A percentile compares a stretch with the other conserved stretches of the same genome.
phyloP scores from a whole-genome alignment of 2,113 vertebrate genomes.

The Cinclus cinclus region DNA sequence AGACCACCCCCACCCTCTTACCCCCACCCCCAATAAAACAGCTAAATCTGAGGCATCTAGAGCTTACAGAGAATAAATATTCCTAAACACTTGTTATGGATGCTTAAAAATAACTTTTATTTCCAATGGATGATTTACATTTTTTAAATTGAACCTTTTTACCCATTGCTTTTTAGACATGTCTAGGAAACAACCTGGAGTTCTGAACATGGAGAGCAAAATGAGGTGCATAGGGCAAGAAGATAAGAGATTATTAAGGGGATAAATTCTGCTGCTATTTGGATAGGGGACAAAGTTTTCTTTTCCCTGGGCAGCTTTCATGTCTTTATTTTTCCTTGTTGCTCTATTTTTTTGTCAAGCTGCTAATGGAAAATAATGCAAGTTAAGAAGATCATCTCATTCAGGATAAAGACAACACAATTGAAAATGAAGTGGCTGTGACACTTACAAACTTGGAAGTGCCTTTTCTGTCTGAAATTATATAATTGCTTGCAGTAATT shows the following conservation, averaged over 20 bases:
- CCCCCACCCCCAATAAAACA: background rate
- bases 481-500: background rate
- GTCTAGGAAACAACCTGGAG: background rate
- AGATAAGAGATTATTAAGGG: background rate
- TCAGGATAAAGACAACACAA: background rate
- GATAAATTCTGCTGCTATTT: background rate
- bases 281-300: background rate
- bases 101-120: background rate
- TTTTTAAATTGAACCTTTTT: background rate
- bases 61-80: background rate
- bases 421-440: background rate
- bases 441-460: background rate
- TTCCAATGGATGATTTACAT: background rate
- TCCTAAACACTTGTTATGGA: background rate
- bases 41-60: background rate
- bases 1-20: background rate
- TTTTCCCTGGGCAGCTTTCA: background rate
- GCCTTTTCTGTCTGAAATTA: background rate
- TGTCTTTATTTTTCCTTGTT: background rate
- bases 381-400: background rate
- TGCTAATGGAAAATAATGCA: background rate
- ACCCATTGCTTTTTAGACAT: background rate
- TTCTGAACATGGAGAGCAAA: background rate
- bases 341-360: background rate
- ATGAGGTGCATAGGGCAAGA: background rate